Base-by-base conservation (phyloP, 2,888 invertebrate genomes). In the Calameuta pallipes region DNA sequence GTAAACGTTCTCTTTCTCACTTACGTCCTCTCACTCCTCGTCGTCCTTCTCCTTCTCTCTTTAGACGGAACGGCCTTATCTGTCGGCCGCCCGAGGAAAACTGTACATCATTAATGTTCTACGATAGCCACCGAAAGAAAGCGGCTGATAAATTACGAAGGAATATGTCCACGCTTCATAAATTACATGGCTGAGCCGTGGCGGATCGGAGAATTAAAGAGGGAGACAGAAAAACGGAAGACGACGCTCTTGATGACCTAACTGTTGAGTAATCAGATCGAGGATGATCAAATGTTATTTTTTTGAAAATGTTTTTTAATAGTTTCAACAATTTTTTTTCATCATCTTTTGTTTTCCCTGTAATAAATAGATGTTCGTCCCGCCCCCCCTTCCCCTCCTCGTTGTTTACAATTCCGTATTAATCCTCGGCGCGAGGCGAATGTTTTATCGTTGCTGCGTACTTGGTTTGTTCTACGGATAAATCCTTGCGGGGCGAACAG, bases 401-500 rank as follows among this genome's bases (percentile, higher is more conserved):
- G 81, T 85, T 79, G 80, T 85, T 85, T 78, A 80, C 81, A 79
- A 80, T 80, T 80, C 76, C 79, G 82, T 83, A 85, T 87, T 87
- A 85, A 88, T 87, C 86, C 87, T 83, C 80, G 83, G 82, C 83
- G 83, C 84, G 85, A 82, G 81, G 83, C 86, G 84, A 86, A 85
- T 81, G 78, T 82, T 86, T 85, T 86, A 88, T 87, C 87, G 83
- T 82, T 73, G 82, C 83, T 15, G 82, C 86, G 85, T 86, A 85
- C 84, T 86, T 82, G 86, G 87, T 88, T 89, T 88, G 85, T 86
- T 85, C 85, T 85, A 85, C 80, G 85, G 87, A 88, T 87, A 85
- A 88, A 86, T 89, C 83, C 82, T 85, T 85, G 86, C 84, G 84
- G 84, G 87, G 87, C 86, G 87, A 90, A 89, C 86, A 87, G 84